Evolutionary conservation across 1,140 invertebrate genomes (phyloP), one percentile per base, ranked within the genome.

Genomic region (Drosophila azteca): DNA sequence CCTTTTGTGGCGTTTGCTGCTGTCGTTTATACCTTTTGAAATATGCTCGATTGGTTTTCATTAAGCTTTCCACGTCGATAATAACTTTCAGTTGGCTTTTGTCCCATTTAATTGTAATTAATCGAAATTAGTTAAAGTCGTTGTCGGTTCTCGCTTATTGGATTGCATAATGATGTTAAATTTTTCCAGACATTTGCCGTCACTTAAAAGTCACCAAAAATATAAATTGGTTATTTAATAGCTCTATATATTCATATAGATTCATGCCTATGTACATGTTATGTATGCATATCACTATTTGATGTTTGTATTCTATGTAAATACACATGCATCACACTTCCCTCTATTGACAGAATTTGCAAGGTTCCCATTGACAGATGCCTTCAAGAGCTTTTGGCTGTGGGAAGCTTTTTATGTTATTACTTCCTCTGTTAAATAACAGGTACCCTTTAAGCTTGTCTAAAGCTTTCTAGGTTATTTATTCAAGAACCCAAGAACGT

Each of bases 21-120:
- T 24, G 29, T 48, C 29, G 13, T 8, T 41, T 49, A 15, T 45
- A 35, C 54, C 52, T 59, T 61, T 78, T 71, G 29, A 66, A 76
- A 66, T 55, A 69, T 57, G 54, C 53, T 60, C 41, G 46, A 74
- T 74, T 59, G 44, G 45, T 49, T 79, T 70, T 48, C 54, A 69
- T 77, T 57, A 45, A 76, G 43, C 58, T 46, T 39, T 29, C 29
- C 39, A 35, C 58, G 35, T 49, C 22, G 45, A 73, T 73, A 69
- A 58, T 69, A 49, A 55, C 17, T 43, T 24, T n/a, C 11, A 39
- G 39, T 49, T 20, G 13, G 22, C 39, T 20, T 48, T 29, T 51
- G 11, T 60, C 8, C n/a, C 22, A 29, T 50, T 69, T 58, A 59
- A 46, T 31, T 60, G 7, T 45, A 29, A 61, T 62, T 58, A 61